Conservation (phyloP, 1,140 invertebrate species). For the Cryptotermes secundus region DNA sequence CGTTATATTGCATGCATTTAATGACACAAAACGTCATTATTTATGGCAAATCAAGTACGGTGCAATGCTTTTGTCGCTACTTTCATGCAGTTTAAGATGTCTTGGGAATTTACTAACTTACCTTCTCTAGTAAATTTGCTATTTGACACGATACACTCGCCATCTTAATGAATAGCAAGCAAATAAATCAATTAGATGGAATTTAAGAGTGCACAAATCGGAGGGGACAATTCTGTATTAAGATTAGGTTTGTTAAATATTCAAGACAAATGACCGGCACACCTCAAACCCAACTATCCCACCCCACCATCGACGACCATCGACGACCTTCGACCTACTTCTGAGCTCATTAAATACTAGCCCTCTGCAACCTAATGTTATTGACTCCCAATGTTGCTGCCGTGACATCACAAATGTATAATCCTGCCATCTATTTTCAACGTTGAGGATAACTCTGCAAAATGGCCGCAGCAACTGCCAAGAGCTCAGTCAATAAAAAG, state of each 20-base stretch:
- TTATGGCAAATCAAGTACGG: not conserved
- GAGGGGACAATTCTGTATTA: not conserved
- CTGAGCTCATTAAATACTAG: too few relatives aligned
- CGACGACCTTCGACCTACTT: too few relatives aligned
- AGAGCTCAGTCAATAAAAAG: too few relatives aligned
- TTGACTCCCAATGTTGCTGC: too few relatives aligned
- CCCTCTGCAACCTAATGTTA: too few relatives aligned
- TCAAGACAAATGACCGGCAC: constrained; percentile 16
- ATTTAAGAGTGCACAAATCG: not conserved
- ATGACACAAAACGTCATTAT: not conserved
- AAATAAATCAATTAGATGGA: not conserved
- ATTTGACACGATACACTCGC: constrained; percentile 94
- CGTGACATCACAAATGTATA: too few relatives aligned
- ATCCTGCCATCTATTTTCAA: too few relatives aligned
- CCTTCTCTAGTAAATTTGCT: constrained; percentile 95
- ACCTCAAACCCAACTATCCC: too few relatives aligned
- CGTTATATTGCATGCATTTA: too few relatives aligned
- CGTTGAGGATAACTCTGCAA: too few relatives aligned
- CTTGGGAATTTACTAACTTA: constrained; percentile 43
- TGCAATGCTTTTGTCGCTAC: not conserved
- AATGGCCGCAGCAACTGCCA: too few relatives aligned
- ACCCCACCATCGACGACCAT: too few relatives aligned
- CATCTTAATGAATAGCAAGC: constrained; percentile 54
- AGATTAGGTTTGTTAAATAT: not conserved
- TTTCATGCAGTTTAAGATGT: not conserved